Base-by-base conservation (phyloP, 1,140 invertebrate genomes). In the Listronotus oregonensis region DNA sequence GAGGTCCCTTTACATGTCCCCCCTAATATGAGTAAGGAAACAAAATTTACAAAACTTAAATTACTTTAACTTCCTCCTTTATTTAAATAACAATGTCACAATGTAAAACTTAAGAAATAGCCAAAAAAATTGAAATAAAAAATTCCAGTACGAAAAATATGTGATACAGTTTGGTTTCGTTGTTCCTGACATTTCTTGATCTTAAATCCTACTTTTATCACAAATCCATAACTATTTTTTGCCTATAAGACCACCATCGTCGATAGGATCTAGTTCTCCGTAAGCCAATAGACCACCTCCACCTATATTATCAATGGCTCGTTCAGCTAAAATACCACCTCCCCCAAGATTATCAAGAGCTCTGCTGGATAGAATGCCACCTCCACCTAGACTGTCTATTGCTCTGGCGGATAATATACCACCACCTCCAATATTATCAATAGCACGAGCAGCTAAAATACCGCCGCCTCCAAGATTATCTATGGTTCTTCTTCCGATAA, bases 391-490 rank as follows among this genome's bases (percentile, higher is more conserved):
- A 3, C 15, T 9, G 32, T 70, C 57, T 5, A 71, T 39, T 11
- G 37, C 15, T 50, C 65, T 58, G 10, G 8, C 34, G 18, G 46
- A 34, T 7, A 18, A 14, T 31, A 63, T 32, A 34, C 51, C 51
- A 0, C 60, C 60, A 32, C 60, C 60, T 10, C 60, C 60, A 14
- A 63, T 54, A 34, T 32, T 46, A 27, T 63, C 60, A 6, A 62
- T 14, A 8, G 50, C 7, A 54, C 60, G 42, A 18, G 8, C 34
- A 37, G 50, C 56, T 32, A 71, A 31, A 31, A 58, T 27, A n/a
- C 59, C 43, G 37, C 43, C 71, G 31, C 68, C 61, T 17, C 63
- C 63, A 57, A n/a, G 66, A 12, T 21, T 14, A 40, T 70, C 58
- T 15, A 71, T 15, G 11, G 46, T 10, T 46, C 66, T 49, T 27